Percentiles rank a stretch among this genome's conserved stretches.
Evolutionary conservation across 2,888 invertebrate species (phyloP).

Genomic region (Parelbella ahira): DNA sequence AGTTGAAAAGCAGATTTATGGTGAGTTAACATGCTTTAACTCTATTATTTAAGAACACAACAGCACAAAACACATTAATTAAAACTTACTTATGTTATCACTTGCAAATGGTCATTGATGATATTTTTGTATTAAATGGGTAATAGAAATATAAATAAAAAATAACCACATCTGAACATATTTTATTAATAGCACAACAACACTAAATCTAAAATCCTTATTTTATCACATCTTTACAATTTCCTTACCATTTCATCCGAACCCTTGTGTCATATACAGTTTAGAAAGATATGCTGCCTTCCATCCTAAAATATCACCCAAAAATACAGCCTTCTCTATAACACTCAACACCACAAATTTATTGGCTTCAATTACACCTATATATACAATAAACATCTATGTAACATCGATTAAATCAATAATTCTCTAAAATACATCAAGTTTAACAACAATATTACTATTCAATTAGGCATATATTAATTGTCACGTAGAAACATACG

Average conservation of each 20-base stretch:
- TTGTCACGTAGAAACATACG: constrained; percentile 59
- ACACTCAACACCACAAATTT: constrained; percentile 65
- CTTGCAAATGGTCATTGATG: too few species aligned
- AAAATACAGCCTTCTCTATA: constrained; percentile 78
- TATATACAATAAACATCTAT: constrained; percentile 80
- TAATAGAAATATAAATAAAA: too few species aligned
- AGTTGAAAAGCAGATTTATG: too few species aligned
- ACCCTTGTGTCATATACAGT: constrained; percentile 50
- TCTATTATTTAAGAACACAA: too few species aligned
- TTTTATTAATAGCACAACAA: constrained; percentile 81
- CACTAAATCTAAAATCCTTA: constrained; percentile 69
- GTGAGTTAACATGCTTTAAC: too few species aligned
- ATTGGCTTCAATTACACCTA: constrained; percentile 59
- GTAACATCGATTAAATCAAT: constrained; percentile 79
- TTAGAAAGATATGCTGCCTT: constrained; percentile 72
- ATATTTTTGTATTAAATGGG: too few species aligned
- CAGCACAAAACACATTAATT: too few species aligned
- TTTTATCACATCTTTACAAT: constrained; percentile 72
- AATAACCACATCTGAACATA: constrained; percentile 61
- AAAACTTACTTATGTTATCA: too few species aligned
- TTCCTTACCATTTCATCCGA: constrained; percentile 43
- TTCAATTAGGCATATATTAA: constrained; percentile 63
- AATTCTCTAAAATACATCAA: constrained; percentile 79
- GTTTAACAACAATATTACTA: constrained; percentile 73
- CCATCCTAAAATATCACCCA: constrained; percentile 75